Conservation (phyloP, 2,797 vertebrate species). For the Echeneis naucrates region DNA sequence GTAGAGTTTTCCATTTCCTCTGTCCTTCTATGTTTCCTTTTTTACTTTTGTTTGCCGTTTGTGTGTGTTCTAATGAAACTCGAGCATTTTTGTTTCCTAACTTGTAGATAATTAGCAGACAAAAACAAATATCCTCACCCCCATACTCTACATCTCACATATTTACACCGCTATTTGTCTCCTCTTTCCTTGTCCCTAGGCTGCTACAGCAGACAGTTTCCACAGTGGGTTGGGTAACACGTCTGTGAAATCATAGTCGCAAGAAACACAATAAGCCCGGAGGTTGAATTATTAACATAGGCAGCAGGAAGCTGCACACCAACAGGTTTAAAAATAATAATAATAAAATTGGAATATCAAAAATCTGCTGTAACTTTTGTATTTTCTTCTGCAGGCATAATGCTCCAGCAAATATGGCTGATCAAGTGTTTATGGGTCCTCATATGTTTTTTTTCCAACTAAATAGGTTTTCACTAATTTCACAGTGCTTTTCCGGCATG, state of each 20-base stretch:
- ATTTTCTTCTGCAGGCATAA: conserved; percentile 20
- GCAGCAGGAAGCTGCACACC: conserved; percentile 58
- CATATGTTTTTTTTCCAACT: background rate
- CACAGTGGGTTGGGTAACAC: conserved; percentile 54
- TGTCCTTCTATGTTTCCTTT: background rate
- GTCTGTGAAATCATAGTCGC: conserved; percentile 45
- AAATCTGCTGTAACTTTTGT: conserved; percentile 19
- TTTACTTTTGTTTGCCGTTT: background rate
- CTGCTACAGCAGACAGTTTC: conserved; percentile 45
- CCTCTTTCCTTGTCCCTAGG: conserved; percentile 6
- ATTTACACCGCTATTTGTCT: conserved; percentile 8
- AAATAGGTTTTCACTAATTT: conserved; percentile 10
- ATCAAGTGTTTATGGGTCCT: background rate
- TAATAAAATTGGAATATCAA: too few species aligned
- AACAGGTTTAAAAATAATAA: conserved; percentile 20
- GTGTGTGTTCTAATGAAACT: background rate
- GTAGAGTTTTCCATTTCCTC: background rate
- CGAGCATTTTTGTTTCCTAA: background rate
- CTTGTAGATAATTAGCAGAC: background rate
- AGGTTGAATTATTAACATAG: conserved; percentile 71
- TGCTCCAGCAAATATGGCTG: background rate
- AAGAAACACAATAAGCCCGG: conserved; percentile 53
- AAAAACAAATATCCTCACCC: background rate
- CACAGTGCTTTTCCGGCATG: conserved; percentile 1
- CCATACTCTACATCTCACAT: background rate